Evolutionary conservation across 1,140 invertebrate genomes (phyloP).

Genomic region (Drosophila bocki): DNA sequence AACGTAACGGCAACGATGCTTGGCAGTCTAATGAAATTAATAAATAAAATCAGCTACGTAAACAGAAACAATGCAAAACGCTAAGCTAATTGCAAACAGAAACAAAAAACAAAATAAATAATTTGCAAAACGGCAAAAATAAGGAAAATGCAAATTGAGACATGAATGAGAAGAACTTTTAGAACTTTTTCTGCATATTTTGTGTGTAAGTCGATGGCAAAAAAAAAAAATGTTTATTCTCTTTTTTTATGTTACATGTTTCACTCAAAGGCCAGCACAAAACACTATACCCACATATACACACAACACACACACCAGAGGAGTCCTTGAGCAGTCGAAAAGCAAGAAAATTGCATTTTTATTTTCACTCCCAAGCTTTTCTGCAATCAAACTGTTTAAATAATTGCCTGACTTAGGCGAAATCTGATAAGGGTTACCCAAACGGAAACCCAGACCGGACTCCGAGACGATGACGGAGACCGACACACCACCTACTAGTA

Average conservation of each 20-base stretch:
- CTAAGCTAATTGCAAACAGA: constrained; percentile 48
- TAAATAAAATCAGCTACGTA: constrained; percentile 46
- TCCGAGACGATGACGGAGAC: background rate
- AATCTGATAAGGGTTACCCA: constrained; percentile 30
- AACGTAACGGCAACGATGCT: constrained; percentile 7
- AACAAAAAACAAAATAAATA: constrained; percentile 10
- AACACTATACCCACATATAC: constrained; percentile 15
- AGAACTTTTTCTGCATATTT: constrained; percentile 65
- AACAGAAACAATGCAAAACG: constrained; percentile 51
- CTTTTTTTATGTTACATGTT: constrained; percentile 52
- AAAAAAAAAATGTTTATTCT: constrained; percentile 51
- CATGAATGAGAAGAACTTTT: constrained; percentile 52
- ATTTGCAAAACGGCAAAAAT: constrained; percentile 9
- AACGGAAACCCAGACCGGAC: constrained; percentile 2
- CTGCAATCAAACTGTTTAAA: constrained; percentile 33
- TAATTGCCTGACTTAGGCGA: constrained; percentile 29
- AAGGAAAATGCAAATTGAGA: background rate
- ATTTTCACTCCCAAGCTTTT: constrained; percentile 6
- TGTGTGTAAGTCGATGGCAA: constrained; percentile 54
- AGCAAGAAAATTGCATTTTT: constrained; percentile 2
- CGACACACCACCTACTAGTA: constrained; percentile 27
- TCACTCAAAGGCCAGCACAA: constrained; percentile 55
- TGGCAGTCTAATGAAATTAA: constrained; percentile 44
- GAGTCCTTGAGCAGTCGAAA: constrained; percentile 20
- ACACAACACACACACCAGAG: constrained; percentile 1